Evolutionary conservation across 2,888 invertebrate genomes (phyloP).

Genomic region (Tachina fera): DNA sequence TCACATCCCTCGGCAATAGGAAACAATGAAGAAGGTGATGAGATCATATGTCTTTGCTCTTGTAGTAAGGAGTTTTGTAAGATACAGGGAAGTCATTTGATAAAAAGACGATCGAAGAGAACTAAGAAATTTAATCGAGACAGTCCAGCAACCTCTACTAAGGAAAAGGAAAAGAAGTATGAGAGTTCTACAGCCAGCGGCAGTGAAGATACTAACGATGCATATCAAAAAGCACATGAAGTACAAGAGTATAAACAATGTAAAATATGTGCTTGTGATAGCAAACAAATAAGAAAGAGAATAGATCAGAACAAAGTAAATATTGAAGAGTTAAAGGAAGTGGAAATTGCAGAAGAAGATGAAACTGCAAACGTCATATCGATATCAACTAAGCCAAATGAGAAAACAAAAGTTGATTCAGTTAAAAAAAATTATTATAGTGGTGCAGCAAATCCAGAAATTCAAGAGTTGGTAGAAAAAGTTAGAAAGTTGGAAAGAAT

Average conservation of each 20-base stretch:
- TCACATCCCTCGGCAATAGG: no score
- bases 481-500: slow-evolving; percentile 5
- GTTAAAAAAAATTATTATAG: neutral
- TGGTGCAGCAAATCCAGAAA: neutral
- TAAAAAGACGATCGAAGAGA: neutral
- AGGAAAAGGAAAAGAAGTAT: neutral
- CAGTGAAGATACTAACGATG: neutral
- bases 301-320: neutral
- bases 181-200: neutral
- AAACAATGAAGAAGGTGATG: neutral
- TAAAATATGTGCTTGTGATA: neutral
- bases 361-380: neutral
- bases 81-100: neutral
- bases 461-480: slow-evolving; percentile 5
- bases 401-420: neutral
- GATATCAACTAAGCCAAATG: neutral
- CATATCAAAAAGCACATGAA: neutral
- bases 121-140: neutral
- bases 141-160: neutral
- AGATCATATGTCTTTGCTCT: neutral
- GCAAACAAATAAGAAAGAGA: neutral
- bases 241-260: neutral
- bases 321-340: neutral
- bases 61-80: neutral
- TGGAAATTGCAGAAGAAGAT: neutral